Evolutionary conservation across 2,797 vertebrate species (phyloP), one percentile per base, ranked within the genome.

Genomic region (Microcaecilia unicolor): DNA sequence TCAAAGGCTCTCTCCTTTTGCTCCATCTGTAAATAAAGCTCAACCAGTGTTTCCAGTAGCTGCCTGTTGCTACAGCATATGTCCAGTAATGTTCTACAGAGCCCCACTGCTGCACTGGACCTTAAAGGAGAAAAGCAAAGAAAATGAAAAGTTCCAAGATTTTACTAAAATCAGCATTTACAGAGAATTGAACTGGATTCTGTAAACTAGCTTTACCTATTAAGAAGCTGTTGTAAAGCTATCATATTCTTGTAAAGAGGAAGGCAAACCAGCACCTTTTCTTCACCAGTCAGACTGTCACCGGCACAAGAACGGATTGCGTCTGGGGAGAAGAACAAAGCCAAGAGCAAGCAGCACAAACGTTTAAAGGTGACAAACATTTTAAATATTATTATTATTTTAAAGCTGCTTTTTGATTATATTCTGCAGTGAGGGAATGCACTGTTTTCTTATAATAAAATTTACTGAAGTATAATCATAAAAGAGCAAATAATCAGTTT

Each of bases 241-340:
- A 97, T 70, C 57, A 88, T 85, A 72, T 97, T 97, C 34, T 67
- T 78, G 58, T 97, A 86, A 6, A 98, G 85, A 15, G 91, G 85
- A 48, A 95, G 76, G 55, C 89, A 89, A 30, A 81, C 41, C 46
- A 71, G 69, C 23, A 67, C 65, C 69, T 68, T 81, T 61, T 85
- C 83, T 4, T 70, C 61, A 29, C 30, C 46, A 9, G 78, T 58
- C 32, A 79, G 28, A 4, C 32, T 66, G 51, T 88, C 83, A 13
- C 91, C 85, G 4, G 80, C 72, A 61, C 95, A 97, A 34, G 67
- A 80, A 46, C 34, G 51, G 31, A 95, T 49, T 0, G 84, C 93
- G 51, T 94, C 92, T 91, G 72, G 25, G 60, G 58, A n/a, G n/a
- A n/a, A n/a, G n/a, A n/a, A n/a, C n/a, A n/a, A n/a, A n/a, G n/a